Evolutionary conservation across 2,888 invertebrate genomes (phyloP).

Genomic region (Laothoe populi): DNA sequence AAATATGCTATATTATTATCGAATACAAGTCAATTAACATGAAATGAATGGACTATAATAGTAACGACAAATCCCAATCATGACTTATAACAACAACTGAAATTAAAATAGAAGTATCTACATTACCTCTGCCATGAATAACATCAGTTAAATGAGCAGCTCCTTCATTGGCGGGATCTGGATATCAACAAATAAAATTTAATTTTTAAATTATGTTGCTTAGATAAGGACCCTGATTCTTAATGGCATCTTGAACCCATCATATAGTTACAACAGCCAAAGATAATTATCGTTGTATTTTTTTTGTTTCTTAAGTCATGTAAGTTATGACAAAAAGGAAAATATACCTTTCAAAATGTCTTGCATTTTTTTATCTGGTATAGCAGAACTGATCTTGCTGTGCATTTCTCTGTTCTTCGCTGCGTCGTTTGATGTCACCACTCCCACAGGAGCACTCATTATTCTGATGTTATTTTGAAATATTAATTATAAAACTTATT

Average conservation of each 20-base stretch:
- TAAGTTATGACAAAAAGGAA: conserved; percentile 13
- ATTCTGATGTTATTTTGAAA: conserved; percentile 45
- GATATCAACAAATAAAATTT: conserved; percentile 17
- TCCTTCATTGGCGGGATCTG: conserved; percentile 58
- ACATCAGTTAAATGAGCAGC: conserved; percentile 58
- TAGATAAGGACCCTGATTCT: too few relatives aligned
- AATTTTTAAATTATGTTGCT: too few relatives aligned
- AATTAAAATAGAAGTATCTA: conserved; percentile 13
- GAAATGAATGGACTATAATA: not conserved
- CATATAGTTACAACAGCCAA: too few relatives aligned
- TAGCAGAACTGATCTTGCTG: conserved; percentile 47
- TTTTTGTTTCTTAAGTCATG: too few relatives aligned
- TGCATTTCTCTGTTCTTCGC: conserved; percentile 44
- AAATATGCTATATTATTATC: not conserved
- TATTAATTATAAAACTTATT: not conserved
- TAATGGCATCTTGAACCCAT: too few relatives aligned
- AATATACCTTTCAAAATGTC: conserved; percentile 53
- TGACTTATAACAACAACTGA: not conserved
- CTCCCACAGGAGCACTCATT: conserved; percentile 54
- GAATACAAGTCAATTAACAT: not conserved
- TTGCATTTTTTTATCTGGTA: conserved; percentile 59
- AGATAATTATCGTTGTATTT: too few relatives aligned
- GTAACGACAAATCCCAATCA: not conserved
- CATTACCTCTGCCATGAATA: conserved; percentile 58
- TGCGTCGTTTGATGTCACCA: conserved; percentile 45